Evolutionary conservation across 2,888 invertebrate genomes (phyloP).

Genomic region (Cheilosia variabilis): DNA sequence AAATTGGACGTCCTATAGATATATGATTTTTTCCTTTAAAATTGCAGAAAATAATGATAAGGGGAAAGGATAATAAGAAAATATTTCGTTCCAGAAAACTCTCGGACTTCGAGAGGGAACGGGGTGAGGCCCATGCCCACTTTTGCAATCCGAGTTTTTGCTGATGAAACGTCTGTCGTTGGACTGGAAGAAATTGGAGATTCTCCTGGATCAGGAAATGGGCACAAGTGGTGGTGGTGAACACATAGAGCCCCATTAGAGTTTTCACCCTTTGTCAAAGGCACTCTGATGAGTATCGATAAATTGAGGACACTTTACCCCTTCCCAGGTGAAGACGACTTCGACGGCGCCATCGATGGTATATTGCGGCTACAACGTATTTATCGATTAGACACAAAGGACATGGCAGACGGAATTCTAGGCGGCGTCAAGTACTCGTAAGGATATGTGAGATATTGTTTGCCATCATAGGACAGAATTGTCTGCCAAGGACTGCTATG

Average conservation of each 20-base stretch:
- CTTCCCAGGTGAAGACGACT: constrained; percentile 92
- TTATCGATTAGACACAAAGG: constrained; percentile 92
- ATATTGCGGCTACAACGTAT: constrained; percentile 96
- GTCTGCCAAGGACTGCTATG: constrained; percentile 91
- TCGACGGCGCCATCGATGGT: constrained; percentile 97
- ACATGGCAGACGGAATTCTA: constrained; percentile 92
- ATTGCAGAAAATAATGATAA: neutral
- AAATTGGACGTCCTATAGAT: constrained; percentile 80
- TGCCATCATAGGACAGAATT: constrained; percentile 83
- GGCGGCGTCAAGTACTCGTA: constrained; percentile 91
- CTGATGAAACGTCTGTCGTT: constrained; percentile 92
- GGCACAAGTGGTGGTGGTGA: constrained; percentile 77
- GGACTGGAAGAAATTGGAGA: constrained; percentile 80
- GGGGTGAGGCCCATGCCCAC: constrained; percentile 90
- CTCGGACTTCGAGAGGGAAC: constrained; percentile 88
- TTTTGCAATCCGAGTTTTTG: constrained; percentile 96
- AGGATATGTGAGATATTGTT: constrained; percentile 27
- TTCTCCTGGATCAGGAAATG: constrained; percentile 78
- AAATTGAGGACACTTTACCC: constrained; percentile 51
- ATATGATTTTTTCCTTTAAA: neutral
- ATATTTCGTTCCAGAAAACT: constrained; percentile 86
- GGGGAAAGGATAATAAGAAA: too few relatives aligned
- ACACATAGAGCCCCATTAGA: too few relatives aligned
- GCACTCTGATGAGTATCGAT: constrained; percentile 76
- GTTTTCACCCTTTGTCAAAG: constrained; percentile 58